phyloP scores from a whole-genome alignment of 1,140 invertebrate species.

The Bombus cullumanus region DNA sequence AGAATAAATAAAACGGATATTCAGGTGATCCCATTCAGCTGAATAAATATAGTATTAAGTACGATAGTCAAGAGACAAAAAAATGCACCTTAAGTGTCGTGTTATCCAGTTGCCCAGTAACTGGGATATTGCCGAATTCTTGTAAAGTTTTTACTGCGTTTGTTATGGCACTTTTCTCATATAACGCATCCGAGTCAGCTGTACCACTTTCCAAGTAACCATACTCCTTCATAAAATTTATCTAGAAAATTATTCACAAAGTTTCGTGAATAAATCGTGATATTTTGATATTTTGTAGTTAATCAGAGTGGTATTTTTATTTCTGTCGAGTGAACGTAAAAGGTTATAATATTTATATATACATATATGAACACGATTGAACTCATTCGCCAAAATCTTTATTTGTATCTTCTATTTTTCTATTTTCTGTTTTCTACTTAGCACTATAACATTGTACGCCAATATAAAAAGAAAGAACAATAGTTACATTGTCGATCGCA shows the following conservation, averaged over 20 bases:
- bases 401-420: no score
- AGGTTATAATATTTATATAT: no score
- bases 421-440: no score
- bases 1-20: no score
- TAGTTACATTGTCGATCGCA: no score
- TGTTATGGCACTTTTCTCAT: constrained; percentile 5
- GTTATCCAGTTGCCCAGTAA: constrained; percentile 11
- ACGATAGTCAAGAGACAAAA: neutral
- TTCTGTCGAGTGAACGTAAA: no score
- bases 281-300: neutral
- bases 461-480: no score
- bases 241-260: neutral
- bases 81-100: neutral
- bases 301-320: no score
- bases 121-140: constrained; percentile 14
- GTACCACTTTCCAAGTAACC: neutral
- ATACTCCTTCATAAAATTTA: constrained; percentile 20
- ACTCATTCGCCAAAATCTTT: no score
- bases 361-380: no score
- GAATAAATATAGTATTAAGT: neutral
- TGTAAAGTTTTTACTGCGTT: constrained; percentile 5
- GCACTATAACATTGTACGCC: no score
- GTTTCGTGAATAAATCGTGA: neutral
- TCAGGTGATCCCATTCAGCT: no score
- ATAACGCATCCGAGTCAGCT: neutral